These are phyloP conservation scores for Scylla paramamosain DNA, from an alignment of 1,140 invertebrate species.

Conservation along the genomic window DNA sequence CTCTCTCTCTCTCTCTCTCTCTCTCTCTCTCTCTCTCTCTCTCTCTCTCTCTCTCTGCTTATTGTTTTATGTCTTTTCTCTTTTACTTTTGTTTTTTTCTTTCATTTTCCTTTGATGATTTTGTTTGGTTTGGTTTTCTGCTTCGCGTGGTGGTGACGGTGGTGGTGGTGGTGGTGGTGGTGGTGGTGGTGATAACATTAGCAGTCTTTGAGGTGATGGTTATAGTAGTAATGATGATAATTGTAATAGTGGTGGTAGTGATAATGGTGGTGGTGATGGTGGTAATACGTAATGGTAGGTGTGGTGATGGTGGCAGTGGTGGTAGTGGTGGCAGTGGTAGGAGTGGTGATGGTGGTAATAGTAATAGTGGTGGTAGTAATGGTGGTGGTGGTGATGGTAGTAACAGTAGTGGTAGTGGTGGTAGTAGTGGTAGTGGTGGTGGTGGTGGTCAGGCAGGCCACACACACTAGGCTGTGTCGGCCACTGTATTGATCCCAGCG, in stretches of 20 bases:
- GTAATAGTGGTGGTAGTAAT: background rate
- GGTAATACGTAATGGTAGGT: background rate
- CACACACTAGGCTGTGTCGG: too few species aligned
- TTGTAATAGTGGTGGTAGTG: background rate
- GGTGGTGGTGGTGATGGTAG: background rate
- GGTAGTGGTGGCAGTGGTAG: background rate
- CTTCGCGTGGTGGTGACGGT: background rate
- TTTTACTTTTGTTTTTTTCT: background rate
- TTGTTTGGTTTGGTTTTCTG: background rate
- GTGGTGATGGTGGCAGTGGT: background rate
- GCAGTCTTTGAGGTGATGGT: background rate
- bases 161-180: background rate
- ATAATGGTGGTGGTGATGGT: background rate
- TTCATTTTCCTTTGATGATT: background rate
- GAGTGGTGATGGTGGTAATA: background rate
- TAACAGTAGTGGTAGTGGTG: background rate
- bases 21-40: background rate
- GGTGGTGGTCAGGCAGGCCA: background rate
- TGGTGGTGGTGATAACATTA: conserved; percentile 23
- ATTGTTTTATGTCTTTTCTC: too few species aligned
- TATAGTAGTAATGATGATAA: conserved; percentile 14
- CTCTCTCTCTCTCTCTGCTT: background rate
- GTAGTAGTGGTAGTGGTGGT: conserved; percentile 25
- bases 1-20: background rate
- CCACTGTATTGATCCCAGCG: too few species aligned